These are phyloP conservation scores for Criorhina ranunculi DNA, from an alignment of 2,888 invertebrate species.

Conservation along the genomic window DNA sequence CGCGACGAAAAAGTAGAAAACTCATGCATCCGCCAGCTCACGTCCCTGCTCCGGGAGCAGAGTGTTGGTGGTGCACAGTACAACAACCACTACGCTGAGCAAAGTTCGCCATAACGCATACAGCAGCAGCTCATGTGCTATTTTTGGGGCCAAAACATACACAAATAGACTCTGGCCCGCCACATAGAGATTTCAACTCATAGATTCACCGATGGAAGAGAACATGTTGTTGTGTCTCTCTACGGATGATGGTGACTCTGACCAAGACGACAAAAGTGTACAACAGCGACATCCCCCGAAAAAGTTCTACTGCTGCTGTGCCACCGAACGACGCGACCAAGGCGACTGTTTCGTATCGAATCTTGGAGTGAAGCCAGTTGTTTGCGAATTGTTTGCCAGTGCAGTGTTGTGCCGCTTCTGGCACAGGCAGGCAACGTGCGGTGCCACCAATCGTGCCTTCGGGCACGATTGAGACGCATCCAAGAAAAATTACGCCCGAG, in stretches of 20 bases:
- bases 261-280: constrained; percentile 73
- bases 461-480: constrained; percentile 81
- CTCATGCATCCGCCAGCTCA: constrained; percentile 58
- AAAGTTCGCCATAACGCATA: constrained; percentile 30
- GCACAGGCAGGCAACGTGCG: constrained; percentile 80
- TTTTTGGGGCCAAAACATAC: constrained; percentile 67
- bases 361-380: constrained; percentile 84
- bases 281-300: constrained; percentile 75
- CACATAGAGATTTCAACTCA: constrained; percentile 47
- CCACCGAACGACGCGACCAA: constrained; percentile 74
- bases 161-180: constrained; percentile 39
- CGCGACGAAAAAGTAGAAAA: constrained; percentile 44
- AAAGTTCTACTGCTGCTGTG: constrained; percentile 74
- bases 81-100: constrained; percentile 39
- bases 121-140: constrained; percentile 58
- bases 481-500: constrained; percentile 80
- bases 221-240: constrained; percentile 48
- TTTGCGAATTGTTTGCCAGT: constrained; percentile 81
- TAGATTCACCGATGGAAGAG: constrained; percentile 48
- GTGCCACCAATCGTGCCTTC: constrained; percentile 80
- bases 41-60: constrained; percentile 33
- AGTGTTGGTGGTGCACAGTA: constrained; percentile 28
- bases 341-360: constrained; percentile 77
- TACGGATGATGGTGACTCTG: constrained; percentile 57
- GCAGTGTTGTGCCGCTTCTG: constrained; percentile 80